A percentile compares a stretch with the other conserved stretches of the same genome.
Evolutionary conservation across 2,888 invertebrate genomes (phyloP).

Genomic region (Monopis laevigella): DNA sequence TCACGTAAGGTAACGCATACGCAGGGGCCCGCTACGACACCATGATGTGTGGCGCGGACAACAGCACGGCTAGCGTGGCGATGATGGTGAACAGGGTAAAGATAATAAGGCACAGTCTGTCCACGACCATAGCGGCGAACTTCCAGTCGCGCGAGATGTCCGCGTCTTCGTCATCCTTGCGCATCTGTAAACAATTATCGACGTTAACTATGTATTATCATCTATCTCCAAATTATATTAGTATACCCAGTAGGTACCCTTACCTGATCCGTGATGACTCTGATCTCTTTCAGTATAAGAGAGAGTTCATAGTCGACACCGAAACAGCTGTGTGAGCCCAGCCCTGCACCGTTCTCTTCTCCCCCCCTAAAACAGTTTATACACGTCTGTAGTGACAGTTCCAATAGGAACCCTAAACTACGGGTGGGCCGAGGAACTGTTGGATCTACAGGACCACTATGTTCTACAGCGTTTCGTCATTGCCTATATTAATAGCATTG

Average conservation of each 20-base stretch:
- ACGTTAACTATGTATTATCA: neutral
- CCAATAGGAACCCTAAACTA: conserved; percentile 49
- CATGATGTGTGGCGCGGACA: conserved; percentile 96
- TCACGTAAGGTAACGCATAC: conserved; percentile 25
- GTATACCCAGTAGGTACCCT: neutral
- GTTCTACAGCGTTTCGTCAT: neutral
- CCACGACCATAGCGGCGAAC: conserved; percentile 99
- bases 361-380: conserved; percentile 51
- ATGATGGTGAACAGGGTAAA: conserved; percentile 98
- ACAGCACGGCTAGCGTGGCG: conserved; percentile 95
- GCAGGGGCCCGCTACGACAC: conserved; percentile 80
- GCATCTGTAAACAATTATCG: conserved; percentile 70
- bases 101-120: conserved; percentile 99
- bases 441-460: conserved; percentile 45
- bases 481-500: too few relatives aligned
- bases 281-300: conserved; percentile 93
- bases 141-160: conserved; percentile 98
- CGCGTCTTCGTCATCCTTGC: conserved; percentile 93
- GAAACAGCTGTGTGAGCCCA: conserved; percentile 86
- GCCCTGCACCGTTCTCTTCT: conserved; percentile 73
- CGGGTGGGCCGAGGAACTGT: conserved; percentile 49
- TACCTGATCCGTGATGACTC: conserved; percentile 90
- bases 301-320: conserved; percentile 94
- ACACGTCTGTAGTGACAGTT: conserved; percentile 52
- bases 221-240: neutral